Conservation (phyloP, 1,140 invertebrate genomes). For the Branchinecta lindahli region DNA sequence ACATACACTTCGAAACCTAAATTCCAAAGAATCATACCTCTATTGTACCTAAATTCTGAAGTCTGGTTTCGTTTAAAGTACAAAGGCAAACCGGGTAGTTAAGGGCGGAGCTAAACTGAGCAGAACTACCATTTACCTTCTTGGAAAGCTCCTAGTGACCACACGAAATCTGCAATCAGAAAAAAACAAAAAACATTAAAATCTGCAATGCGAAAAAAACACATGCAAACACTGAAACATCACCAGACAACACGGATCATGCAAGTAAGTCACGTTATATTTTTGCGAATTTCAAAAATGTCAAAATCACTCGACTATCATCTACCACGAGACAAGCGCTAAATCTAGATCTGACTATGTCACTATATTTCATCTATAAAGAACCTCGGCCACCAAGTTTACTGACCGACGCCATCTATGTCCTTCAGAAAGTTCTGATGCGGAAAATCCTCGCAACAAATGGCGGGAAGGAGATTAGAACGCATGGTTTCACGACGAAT, state of each 20-base stretch:
- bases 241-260: slow-evolving; percentile 1
- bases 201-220: not conserved
- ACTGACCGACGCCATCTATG: too few species aligned
- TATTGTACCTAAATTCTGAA: too few species aligned
- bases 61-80: too few species aligned
- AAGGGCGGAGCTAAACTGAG: not conserved
- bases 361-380: too few species aligned
- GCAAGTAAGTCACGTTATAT: slow-evolving; percentile 6
- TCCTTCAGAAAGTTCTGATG: too few species aligned
- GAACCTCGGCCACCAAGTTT: too few species aligned
- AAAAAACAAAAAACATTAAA: slow-evolving; percentile 7
- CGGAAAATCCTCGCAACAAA: too few species aligned
- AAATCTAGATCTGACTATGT: slow-evolving; percentile 9
- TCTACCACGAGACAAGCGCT: slow-evolving; percentile 7
- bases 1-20: too few species aligned
- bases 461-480: too few species aligned
- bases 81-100: too few species aligned
- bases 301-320: not conserved
- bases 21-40: too few species aligned
- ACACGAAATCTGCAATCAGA: slow-evolving; percentile 3
- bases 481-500: too few species aligned
- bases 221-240: not conserved
- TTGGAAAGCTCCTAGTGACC: slow-evolving; percentile 9
- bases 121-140: not conserved
- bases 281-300: not conserved